Evolutionary conservation across 2,113 vertebrate genomes (phyloP).

Genomic region (Scomber japonicus): DNA sequence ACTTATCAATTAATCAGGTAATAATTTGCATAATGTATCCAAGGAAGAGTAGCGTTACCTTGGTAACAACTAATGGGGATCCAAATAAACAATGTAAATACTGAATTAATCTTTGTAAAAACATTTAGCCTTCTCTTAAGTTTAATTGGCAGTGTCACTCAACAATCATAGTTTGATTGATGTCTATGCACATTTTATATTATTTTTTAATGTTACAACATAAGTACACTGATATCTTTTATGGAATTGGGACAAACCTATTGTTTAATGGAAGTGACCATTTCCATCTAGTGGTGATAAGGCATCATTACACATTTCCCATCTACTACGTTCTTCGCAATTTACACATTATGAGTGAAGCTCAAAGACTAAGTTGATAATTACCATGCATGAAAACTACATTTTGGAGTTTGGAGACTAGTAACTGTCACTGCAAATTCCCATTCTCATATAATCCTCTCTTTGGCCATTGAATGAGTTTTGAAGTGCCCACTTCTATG

Average conservation of each 20-base stretch:
- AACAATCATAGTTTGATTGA: background rate
- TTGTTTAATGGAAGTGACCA: background rate
- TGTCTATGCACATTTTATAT: background rate
- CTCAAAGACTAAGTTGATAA: background rate
- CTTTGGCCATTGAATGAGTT: background rate
- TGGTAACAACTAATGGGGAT: no score
- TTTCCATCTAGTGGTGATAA: constrained; percentile 55
- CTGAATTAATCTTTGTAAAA: no score
- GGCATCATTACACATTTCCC: constrained; percentile 13
- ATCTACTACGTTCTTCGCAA: background rate
- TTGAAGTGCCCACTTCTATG: background rate
- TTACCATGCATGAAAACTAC: background rate
- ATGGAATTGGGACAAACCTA: background rate
- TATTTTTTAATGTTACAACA: background rate
- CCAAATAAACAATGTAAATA: no score
- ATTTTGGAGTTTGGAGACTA: background rate
- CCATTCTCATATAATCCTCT: background rate
- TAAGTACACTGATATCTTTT: background rate
- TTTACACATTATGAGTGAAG: background rate
- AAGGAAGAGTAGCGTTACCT: no score
- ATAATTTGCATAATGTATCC: no score
- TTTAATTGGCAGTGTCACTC: no score
- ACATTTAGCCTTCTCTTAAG: no score
- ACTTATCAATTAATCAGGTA: no score
- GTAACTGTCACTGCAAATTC: background rate